These are phyloP conservation scores for Parauchenoglanis ngamensis DNA, from an alignment of 2,797 vertebrate genomes.

Conservation along the genomic window DNA sequence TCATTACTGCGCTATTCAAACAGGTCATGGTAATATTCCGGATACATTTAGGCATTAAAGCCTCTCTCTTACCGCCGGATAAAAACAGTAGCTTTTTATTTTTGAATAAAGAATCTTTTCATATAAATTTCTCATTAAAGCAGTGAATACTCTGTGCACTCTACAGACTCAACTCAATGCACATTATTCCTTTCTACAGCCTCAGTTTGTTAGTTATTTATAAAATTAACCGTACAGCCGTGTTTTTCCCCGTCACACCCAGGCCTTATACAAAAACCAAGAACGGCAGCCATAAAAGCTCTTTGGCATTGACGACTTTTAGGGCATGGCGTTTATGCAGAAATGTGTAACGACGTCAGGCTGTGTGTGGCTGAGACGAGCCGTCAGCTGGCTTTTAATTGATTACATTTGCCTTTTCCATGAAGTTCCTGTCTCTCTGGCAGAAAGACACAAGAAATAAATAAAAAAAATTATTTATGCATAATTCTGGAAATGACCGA, in stretches of 20 bases:
- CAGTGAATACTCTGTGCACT: neutral
- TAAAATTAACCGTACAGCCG: neutral
- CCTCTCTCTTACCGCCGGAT: neutral
- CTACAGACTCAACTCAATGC: neutral
- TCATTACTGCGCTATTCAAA: neutral
- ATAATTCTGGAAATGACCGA: neutral
- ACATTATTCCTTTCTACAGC: neutral
- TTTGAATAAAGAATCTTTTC: neutral
- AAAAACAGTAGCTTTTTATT: neutral
- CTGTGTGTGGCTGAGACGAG: constrained; percentile 11
- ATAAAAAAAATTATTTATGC: neutral
- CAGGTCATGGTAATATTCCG: neutral
- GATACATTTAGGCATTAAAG: neutral
- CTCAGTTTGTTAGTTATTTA: neutral
- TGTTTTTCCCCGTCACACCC: neutral
- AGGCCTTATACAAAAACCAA: neutral
- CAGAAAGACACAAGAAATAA: constrained; percentile 16
- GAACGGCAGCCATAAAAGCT: constrained; percentile 27
- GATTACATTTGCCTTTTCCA: constrained; percentile 34
- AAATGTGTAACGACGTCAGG: constrained; percentile 38
- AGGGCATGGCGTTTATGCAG: constrained; percentile 44
- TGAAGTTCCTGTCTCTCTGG: constrained; percentile 15
- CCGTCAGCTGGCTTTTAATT: constrained; percentile 41
- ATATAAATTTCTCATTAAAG: constrained; percentile 4
- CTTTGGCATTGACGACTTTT: constrained; percentile 14